Evolutionary conservation across 2,113 vertebrate species (phyloP), one percentile per base, ranked within the genome.

Genomic region (Odontesthes bonariensis): DNA sequence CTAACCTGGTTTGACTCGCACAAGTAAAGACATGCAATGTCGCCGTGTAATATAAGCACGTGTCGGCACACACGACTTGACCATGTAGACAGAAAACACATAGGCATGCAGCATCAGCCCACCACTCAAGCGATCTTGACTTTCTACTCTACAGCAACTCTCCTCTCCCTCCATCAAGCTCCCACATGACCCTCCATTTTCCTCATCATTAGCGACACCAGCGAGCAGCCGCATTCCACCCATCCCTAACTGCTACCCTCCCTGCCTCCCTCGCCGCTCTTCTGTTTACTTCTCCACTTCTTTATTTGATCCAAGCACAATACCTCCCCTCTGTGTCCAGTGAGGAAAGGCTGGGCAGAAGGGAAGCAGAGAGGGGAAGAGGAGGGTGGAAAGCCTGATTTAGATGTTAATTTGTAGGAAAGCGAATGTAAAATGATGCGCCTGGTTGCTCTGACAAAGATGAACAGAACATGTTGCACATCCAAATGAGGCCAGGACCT

Each of bases 161-260:
- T 6, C 57, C 73, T 38, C 65, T 61, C 73, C 61, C 73, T 76
- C 82, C 79, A 85, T 80, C 84, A 77, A 72, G 86, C 88, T 90
- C 86, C 74, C 86, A 75, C 83, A 84, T 84, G 78, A 87, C 86
- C 84, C 79, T 82, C 81, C 85, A 86, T 90, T 89, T 93, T 91
- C 82, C 88, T 89, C 84, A 83, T 89, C 91, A 91, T 92, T 92
- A 90, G 79, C 73, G 59, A 55, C 82, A 79, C 78, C 82, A 79
- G 73, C 84, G 56, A 77, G 73, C 69, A 81, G 75, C 86, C 12
- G 55, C 70, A 7, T 70, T 66, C 82, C 73, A 54, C 68, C 67
- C 79, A 17, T 65, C 59, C 76, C 64, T 71, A 66, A 69, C 72
- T 32, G 20, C 73, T 17, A 4, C 58, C 77, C 73, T 23, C 31